phyloP scores from a whole-genome alignment of 2,888 invertebrate genomes.

The Torymus aiolomorphi region DNA sequence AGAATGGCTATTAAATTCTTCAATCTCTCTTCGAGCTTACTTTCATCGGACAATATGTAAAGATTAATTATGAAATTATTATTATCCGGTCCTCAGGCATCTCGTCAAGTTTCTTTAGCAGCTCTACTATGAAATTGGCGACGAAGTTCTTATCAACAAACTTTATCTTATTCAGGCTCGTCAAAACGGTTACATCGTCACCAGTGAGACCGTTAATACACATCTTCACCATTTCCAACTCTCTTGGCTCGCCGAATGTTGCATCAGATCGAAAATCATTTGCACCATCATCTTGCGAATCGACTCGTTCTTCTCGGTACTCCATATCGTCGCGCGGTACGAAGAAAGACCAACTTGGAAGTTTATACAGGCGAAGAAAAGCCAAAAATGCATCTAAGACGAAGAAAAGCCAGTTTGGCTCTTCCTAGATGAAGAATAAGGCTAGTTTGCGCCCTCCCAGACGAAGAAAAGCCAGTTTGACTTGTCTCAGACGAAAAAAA shows the following conservation, averaged over 20 bases:
- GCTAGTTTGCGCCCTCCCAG: no score
- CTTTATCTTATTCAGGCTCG: background rate
- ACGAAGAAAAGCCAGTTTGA: no score
- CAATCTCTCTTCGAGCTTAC: slow-evolving; percentile 34
- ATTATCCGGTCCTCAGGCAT: background rate
- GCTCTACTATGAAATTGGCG: background rate
- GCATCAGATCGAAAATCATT: slow-evolving; percentile 23
- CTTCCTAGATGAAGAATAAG: no score
- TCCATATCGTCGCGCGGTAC: no score
- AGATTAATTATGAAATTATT: background rate
- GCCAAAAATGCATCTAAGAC: no score
- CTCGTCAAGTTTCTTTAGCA: slow-evolving; percentile 23
- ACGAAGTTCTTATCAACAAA: slow-evolving; percentile 1
- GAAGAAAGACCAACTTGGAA: no score
- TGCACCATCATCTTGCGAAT: slow-evolving; percentile 63
- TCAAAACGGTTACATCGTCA: background rate
- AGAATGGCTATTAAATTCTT: background rate
- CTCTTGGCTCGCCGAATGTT: slow-evolving; percentile 3
- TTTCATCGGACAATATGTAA: slow-evolving; percentile 11
- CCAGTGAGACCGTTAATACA: background rate
- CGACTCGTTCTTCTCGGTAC: slow-evolving; percentile 61
- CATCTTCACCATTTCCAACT: slow-evolving; percentile 15
- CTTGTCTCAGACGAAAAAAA: no score
- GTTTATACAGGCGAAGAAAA: no score
- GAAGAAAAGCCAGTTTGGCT: no score